These are phyloP conservation scores for Ictalurus punctatus DNA, from an alignment of 2,113 vertebrate species.

Conservation along the genomic window DNA sequence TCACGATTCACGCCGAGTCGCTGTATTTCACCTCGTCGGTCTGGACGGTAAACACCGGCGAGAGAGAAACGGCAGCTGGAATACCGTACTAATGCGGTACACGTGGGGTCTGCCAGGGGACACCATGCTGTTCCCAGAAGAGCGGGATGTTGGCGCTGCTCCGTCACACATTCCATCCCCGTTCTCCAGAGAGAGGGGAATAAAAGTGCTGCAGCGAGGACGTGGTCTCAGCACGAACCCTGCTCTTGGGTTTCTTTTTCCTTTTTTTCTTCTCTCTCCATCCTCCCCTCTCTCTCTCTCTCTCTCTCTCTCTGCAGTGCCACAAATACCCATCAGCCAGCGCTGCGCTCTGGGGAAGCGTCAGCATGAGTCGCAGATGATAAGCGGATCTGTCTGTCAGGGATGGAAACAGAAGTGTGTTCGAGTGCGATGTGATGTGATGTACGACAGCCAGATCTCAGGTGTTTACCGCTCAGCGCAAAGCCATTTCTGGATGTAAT, in stretches of 20 bases:
- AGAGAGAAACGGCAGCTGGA: not conserved
- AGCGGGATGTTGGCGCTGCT: not conserved
- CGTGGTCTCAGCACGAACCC: conserved; percentile 1
- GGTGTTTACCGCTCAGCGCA: conserved; percentile 37
- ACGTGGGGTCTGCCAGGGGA: not conserved
- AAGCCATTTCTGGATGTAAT: conserved; percentile 53
- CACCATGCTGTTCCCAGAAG: not conserved
- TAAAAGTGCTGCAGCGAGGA: conserved; percentile 31
- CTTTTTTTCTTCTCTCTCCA: not conserved
- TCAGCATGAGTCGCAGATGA: not conserved
- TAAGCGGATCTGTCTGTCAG: conserved; percentile 16
- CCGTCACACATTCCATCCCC: conserved; percentile 13
- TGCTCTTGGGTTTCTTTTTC: not conserved
- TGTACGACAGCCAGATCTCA: conserved; percentile 38
- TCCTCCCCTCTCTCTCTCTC: conserved; percentile 8
- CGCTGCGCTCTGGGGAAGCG: conserved; percentile 27
- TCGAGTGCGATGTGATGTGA: not conserved
- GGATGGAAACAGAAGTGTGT: conserved; percentile 36
- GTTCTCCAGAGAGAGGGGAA: conserved; percentile 9
- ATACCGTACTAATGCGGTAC: not conserved
- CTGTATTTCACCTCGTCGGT: not conserved
- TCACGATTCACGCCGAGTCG: not conserved
- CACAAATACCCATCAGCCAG: conserved; percentile 43
- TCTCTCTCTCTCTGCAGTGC: conserved; percentile 28
- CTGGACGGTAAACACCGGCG: no score